Evolutionary conservation across 2,888 invertebrate genomes (phyloP).

Genomic region (Latheticus oryzae): DNA sequence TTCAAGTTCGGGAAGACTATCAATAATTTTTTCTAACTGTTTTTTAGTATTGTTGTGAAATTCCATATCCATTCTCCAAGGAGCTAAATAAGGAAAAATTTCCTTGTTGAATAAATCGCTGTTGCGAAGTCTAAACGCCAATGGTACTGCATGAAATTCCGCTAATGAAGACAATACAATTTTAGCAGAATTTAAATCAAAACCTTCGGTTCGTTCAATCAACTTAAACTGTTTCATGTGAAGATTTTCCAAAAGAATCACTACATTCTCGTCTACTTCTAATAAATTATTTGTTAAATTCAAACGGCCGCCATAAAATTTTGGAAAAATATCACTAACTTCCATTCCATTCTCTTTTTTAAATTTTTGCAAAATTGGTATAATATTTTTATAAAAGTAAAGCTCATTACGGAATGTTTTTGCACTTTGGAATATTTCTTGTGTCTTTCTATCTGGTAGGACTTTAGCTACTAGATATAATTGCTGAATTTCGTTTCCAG

Average conservation of each 20-base stretch:
- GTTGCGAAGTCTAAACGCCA: slow-evolving; percentile 64
- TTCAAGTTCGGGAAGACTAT: not conserved
- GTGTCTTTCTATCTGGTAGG: slow-evolving; percentile 1
- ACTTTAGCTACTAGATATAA: slow-evolving; percentile 16
- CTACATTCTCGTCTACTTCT: slow-evolving; percentile 33
- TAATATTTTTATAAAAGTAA: slow-evolving; percentile 37
- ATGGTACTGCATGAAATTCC: slow-evolving; percentile 33
- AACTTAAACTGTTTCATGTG: slow-evolving; percentile 16
- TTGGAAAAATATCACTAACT: slow-evolving; percentile 33
- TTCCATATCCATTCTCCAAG: not conserved
- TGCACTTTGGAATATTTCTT: slow-evolving; percentile 34
- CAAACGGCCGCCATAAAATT: slow-evolving; percentile 36
- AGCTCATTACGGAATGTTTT: slow-evolving; percentile 43
- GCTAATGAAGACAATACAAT: slow-evolving; percentile 34
- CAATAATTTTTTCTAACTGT: not conserved
- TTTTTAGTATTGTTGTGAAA: not conserved
- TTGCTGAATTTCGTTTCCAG: slow-evolving; percentile 6
- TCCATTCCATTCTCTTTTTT: slow-evolving; percentile 31
- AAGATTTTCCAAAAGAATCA: slow-evolving; percentile 40
- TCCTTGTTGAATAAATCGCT: slow-evolving; percentile 59
- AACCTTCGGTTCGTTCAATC: slow-evolving; percentile 28
- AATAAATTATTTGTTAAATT: slow-evolving; percentile 24
- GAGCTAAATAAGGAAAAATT: slow-evolving; percentile 51
- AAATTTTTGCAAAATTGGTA: slow-evolving; percentile 33
- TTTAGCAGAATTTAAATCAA: slow-evolving; percentile 27